Evolutionary conservation across 2,888 invertebrate genomes (phyloP), one percentile per base, ranked within the genome.

Genomic region (Cenopis cana): DNA sequence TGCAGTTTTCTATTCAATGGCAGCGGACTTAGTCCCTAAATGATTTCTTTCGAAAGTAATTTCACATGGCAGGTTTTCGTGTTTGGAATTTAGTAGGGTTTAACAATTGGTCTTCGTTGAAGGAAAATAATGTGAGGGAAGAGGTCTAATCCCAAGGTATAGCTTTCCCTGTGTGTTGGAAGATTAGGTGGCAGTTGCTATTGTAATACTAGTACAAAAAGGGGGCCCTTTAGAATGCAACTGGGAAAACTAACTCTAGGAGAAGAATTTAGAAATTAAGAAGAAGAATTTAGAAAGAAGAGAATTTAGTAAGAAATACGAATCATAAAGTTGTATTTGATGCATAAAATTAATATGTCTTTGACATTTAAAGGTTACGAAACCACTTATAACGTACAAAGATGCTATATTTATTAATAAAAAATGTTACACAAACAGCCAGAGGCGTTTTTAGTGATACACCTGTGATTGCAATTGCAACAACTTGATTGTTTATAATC

Each of bases 1-100:
- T 74, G 77, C 76, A 78, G 70, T 79, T 81, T 80, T 80, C 79
- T 80, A 83, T 81, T 79, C 75, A 77, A 77, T 77, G 77, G 73
- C 75, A 78, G 78, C 78, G 80, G 79, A 78, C 52, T 69, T 74
- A 54, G 56, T 68, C 64, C 62, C 64, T 70, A 69, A 72, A 73
- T 69, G 72, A 76, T 76, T 76, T 73, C 74, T 74, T 76, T 73
- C 65, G 77, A 77, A 76, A 76, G 74, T 74, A 61, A 17, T 59
- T 64, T 54, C 59, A 60, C 62, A 46, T 50, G 55, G 18, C 33
- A 33, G n/a, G 46, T 55, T 38, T 56, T 60, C 62, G 71, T 67
- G 64, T 54, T 71, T 64, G 20, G 64, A 64, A 64, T 64, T 64
- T 64, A 38, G 52, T 24, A 24, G 1, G 24, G 4, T 24, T 24